phyloP scores from a whole-genome alignment of 2,888 invertebrate genomes.

The Drosophila recens region DNA sequence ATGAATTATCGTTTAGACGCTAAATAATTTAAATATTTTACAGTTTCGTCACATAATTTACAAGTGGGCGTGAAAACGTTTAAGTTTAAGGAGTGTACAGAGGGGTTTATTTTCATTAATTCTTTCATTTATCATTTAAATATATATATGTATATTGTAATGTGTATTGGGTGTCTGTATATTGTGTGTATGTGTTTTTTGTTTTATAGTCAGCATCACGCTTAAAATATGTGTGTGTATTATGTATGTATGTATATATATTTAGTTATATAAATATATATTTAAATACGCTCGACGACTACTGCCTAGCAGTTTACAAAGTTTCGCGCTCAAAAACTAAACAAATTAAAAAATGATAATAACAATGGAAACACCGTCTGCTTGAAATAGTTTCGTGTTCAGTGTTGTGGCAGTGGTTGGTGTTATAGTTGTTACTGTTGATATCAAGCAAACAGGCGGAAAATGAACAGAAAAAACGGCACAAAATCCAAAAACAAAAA shows the following conservation, averaged over 20 bases:
- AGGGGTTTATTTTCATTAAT: constrained; percentile 40
- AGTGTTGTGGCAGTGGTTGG: constrained; percentile 55
- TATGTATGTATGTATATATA: constrained; percentile 10
- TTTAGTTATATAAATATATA: constrained; percentile 21
- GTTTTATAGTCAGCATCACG: constrained; percentile 46
- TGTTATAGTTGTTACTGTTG: constrained; percentile 27
- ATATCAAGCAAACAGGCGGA: constrained; percentile 30
- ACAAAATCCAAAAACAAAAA: constrained; percentile 28
- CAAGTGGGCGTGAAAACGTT: constrained; percentile 71
- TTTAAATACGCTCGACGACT: constrained; percentile 16
- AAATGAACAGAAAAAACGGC: constrained; percentile 20
- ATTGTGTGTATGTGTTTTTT: constrained; percentile 18
- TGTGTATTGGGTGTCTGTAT: constrained; percentile 45
- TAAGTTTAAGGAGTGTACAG: constrained; percentile 68
- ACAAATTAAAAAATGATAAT: constrained; percentile 19
- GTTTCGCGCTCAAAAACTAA: constrained; percentile 53
- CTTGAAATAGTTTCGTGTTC: constrained; percentile 42
- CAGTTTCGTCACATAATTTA: constrained; percentile 74
- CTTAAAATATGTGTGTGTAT: constrained; percentile 42
- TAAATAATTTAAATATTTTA: constrained; percentile 79
- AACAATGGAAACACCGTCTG: constrained; percentile 40
- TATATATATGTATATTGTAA: constrained; percentile 34
- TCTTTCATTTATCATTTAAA: constrained; percentile 20
- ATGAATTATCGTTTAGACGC: constrained; percentile 69
- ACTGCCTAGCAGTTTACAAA: constrained; percentile 65